Evolutionary conservation across 2,797 vertebrate species (phyloP).

Genomic region (Cirrhinus molitorella): DNA sequence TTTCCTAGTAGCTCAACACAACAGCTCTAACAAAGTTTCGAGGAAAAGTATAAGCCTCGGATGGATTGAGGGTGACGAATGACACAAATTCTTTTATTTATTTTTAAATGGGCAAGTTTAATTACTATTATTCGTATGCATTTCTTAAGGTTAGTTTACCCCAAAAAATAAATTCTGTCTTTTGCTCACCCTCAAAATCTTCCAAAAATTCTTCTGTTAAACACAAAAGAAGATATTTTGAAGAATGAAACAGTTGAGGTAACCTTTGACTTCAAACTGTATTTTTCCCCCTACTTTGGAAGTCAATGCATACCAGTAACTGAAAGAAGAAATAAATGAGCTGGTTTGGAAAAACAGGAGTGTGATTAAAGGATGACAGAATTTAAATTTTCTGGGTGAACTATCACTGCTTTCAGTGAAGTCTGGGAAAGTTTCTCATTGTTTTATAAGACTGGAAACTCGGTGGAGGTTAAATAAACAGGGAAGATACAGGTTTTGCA

Average conservation of each 20-base stretch:
- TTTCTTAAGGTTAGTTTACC: background rate
- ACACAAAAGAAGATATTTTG: background rate
- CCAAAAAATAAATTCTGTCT: too few relatives aligned
- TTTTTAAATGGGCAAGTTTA: background rate
- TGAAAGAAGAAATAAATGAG: too few relatives aligned
- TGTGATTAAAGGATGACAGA: too few relatives aligned
- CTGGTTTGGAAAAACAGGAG: too few relatives aligned
- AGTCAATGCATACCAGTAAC: too few relatives aligned
- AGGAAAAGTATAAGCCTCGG: background rate
- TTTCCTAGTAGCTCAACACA: slow-evolving; percentile 20
- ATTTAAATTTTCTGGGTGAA: too few relatives aligned
- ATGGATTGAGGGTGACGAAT: background rate
- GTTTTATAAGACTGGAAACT: slow-evolving; percentile 6
- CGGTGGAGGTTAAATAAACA: slow-evolving; percentile 32
- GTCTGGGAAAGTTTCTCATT: background rate
- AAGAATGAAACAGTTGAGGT: too few relatives aligned
- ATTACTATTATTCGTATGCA: background rate
- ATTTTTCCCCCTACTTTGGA: too few relatives aligned
- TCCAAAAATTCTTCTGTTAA: background rate
- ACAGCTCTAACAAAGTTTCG: slow-evolving; percentile 2
- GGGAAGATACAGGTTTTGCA: slow-evolving; percentile 5
- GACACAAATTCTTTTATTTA: background rate
- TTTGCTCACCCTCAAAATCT: background rate
- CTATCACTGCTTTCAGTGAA: too few relatives aligned
- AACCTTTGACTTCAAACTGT: too few relatives aligned